Conservation (phyloP, 2,797 vertebrate species). For the Streptopelia turtur region DNA sequence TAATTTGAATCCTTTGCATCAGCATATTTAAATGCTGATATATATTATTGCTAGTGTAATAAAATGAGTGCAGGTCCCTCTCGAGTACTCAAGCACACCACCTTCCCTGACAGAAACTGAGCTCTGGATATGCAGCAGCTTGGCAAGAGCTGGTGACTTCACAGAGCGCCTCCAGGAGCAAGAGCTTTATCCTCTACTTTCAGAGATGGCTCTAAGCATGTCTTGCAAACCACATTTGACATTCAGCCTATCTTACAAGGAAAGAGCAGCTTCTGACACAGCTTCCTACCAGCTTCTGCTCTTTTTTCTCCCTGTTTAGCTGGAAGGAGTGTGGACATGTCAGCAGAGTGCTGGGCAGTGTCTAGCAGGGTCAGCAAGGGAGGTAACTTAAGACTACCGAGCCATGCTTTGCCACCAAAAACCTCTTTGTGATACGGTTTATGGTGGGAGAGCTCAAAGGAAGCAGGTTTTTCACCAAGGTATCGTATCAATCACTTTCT, state of each 20-base stretch:
- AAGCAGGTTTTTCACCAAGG: neutral
- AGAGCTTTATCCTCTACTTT: neutral
- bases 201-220: neutral
- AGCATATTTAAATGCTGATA: neutral
- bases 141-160: fast-evolving
- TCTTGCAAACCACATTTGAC: neutral
- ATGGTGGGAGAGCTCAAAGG: neutral
- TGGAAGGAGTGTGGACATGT: fast-evolving
- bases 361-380: neutral
- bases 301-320: neutral
- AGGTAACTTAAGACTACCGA: neutral
- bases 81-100: neutral
- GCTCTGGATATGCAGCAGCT: neutral
- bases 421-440: neutral
- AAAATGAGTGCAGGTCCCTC: neutral
- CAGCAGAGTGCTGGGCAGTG: neutral
- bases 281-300: neutral
- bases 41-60: no score
- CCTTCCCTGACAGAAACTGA: neutral
- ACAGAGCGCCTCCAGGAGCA: neutral
- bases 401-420: neutral
- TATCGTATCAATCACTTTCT: neutral
- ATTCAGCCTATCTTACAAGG: neutral
- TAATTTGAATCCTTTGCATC: neutral
- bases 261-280: neutral